phyloP scores from a whole-genome alignment of 1,140 invertebrate species.

The Maniola jurtina region DNA sequence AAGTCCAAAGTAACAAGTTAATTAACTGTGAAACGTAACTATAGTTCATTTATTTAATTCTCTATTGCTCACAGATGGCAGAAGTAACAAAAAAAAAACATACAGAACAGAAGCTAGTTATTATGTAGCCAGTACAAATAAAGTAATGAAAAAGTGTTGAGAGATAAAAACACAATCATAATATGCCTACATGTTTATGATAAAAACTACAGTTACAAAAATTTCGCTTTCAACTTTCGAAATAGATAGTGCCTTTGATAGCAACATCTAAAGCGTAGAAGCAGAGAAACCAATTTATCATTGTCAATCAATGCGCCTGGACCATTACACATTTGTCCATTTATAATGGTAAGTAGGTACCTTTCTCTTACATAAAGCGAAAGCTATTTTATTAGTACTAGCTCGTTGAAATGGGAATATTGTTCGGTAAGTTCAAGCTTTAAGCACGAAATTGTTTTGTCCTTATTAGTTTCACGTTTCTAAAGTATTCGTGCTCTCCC shows the following conservation, averaged over 20 bases:
- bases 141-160: no score
- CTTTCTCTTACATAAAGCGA: constrained; percentile 11
- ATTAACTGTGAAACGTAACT: no score
- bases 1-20: no score
- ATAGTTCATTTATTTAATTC: no score
- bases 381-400: constrained; percentile 1
- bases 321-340: constrained; percentile 9
- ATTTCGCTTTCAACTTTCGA: constrained; percentile 17
- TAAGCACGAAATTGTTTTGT: no score
- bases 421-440: not conserved
- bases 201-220: constrained; percentile 13
- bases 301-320: constrained; percentile 20
- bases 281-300: constrained; percentile 25
- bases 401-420: not conserved
- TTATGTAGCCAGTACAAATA: no score
- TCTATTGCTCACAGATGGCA: no score
- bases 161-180: no score
- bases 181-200: not conserved
- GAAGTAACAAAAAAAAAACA: no score
- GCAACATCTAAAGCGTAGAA: constrained; percentile 13
- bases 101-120: no score
- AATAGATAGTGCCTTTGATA: not conserved
- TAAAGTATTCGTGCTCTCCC: no score
- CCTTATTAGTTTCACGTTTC: no score
- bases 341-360: constrained; percentile 2